Evolutionary conservation across 2,113 vertebrate species (phyloP).

Genomic region (Pogonocichla stellata): DNA sequence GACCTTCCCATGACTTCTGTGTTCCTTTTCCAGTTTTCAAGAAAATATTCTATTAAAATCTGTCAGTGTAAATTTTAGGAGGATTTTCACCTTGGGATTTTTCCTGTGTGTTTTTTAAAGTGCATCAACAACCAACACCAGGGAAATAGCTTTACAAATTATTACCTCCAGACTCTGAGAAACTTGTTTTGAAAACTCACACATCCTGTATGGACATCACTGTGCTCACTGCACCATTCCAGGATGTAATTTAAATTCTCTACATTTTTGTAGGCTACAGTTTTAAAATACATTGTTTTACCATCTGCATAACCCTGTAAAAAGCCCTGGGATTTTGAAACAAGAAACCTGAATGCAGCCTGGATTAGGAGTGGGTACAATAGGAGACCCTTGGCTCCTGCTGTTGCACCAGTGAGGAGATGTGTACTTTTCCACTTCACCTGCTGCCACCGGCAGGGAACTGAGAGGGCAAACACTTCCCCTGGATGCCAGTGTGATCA

Average conservation of each 20-base stretch:
- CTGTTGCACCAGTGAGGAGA: not conserved
- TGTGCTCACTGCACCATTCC: constrained; percentile 40
- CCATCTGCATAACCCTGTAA: constrained; percentile 31
- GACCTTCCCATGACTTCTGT: constrained; percentile 22
- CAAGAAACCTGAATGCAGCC: not conserved
- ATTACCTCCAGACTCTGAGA: constrained; percentile 60
- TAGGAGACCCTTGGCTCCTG: not conserved
- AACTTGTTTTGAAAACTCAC: constrained; percentile 38
- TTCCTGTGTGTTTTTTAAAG: constrained; percentile 57
- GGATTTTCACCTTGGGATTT: constrained; percentile 60
- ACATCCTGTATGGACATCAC: constrained; percentile 35
- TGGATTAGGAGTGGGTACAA: constrained; percentile 30
- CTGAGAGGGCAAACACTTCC: not conserved
- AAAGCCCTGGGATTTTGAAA: constrained; percentile 35
- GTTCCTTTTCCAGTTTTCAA: constrained; percentile 10
- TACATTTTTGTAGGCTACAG: constrained; percentile 50
- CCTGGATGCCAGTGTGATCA: not conserved
- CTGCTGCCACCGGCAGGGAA: not conserved
- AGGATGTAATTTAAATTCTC: constrained; percentile 65
- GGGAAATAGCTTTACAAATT: constrained; percentile 56
- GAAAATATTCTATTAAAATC: constrained; percentile 28
- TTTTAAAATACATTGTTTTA: constrained; percentile 47
- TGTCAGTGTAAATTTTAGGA: constrained; percentile 44
- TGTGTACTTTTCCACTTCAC: not conserved
- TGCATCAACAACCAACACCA: not conserved